Evolutionary conservation across 2,113 vertebrate species (phyloP), one percentile per base, ranked within the genome.

Genomic region (Apteryx mantelli): DNA sequence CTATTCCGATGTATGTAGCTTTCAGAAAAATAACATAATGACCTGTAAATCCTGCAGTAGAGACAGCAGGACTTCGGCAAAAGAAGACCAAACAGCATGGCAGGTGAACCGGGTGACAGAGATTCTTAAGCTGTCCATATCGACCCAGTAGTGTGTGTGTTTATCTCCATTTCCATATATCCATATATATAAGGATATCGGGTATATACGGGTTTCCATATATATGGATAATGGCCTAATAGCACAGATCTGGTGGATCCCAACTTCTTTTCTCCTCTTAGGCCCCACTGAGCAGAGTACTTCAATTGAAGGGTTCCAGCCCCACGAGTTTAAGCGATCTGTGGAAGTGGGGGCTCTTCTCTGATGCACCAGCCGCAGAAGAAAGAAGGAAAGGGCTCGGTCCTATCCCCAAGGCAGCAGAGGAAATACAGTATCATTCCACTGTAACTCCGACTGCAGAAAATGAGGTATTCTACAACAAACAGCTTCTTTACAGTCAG

Each of bases 401-500:
- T n/a, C 30, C 30, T 24, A 74, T 9, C 18, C 24, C 1, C 0
- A 88, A 71, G 48, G 25, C 24, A 19, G 80, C 50, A 24, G 64
- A 82, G 2, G 1, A 74, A 86, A 52, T 20, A 5, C 44, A 11
- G 28, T 4, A 42, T 77, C 40, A 65, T 18, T 46, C 34, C 68
- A 9, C 81, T 71, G 24, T 63, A 58, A 79, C 17, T 56, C 19
- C 16, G 38, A 63, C 69, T 82, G 70, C 36, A 63, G 75, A 26
- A 64, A 53, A 76, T 8, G 22, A 73, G 58, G 55, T 94, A 83
- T 92, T 88, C 91, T 92, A 93, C 87, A 96, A 97, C 96, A 97
- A 97, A 90, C 71, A 92, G 93, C n/a, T 86, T 84, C 92, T 96
- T 96, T 55, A 81, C 79, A 89, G 93, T 85, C 94, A 94, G 91